phyloP scores from a whole-genome alignment of 2,113 vertebrate species.

The Sapajus apella region DNA sequence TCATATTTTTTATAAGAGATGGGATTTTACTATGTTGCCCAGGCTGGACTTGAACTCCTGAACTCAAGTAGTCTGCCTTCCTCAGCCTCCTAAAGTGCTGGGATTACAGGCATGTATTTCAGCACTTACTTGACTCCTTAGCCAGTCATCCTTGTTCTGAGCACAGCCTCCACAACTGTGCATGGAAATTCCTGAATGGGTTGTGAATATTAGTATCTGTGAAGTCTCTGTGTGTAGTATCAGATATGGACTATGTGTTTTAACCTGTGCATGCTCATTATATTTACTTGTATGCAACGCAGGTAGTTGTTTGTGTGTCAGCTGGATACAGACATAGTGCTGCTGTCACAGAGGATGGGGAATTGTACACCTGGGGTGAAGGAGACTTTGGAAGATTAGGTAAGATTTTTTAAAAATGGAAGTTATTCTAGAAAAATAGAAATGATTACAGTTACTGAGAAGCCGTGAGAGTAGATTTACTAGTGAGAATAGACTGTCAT shows the following conservation, averaged over 20 bases:
- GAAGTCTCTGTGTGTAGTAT: not conserved
- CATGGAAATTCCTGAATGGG: not conserved
- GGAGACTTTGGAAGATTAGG: slow-evolving; percentile 92
- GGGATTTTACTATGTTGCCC: no score
- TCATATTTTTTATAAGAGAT: no score
- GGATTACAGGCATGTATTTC: not conserved
- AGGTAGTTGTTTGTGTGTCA: slow-evolving; percentile 91
- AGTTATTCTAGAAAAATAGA: slow-evolving; percentile 43
- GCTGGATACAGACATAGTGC: slow-evolving; percentile 91
- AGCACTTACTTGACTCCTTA: not conserved
- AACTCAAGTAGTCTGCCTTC: no score
- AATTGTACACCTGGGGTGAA: slow-evolving; percentile 91
- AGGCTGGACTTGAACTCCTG: no score
- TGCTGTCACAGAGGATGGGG: slow-evolving; percentile 91
- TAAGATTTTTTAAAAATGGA: slow-evolving; percentile 75
- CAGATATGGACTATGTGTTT: not conserved
- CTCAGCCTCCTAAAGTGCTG: no score
- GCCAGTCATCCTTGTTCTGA: not conserved
- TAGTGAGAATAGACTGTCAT: not conserved
- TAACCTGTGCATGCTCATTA: not conserved
- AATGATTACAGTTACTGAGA: slow-evolving; percentile 35
- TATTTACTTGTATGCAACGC: not conserved
- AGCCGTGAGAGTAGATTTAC: not conserved
- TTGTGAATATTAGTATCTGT: not conserved
- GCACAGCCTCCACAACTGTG: not conserved